A percentile compares a stretch with the other conserved stretches of the same genome.
These are phyloP conservation scores for Threskiornis aethiopicus DNA, from an alignment of 2,797 vertebrate species.

Conservation along the genomic window DNA sequence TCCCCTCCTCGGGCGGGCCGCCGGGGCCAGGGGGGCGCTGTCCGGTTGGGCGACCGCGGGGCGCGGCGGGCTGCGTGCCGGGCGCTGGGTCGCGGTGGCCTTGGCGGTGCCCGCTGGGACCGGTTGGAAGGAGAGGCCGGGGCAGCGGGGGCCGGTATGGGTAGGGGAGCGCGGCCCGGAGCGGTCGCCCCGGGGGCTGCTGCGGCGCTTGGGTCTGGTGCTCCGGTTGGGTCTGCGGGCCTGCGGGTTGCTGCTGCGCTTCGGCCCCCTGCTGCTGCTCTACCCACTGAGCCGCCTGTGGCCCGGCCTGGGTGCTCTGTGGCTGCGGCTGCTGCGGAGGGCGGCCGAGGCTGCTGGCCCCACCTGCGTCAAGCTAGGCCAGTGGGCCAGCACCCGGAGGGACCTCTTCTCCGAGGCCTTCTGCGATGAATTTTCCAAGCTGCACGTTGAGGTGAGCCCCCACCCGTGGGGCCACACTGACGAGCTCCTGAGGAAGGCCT, in stretches of 20 bases:
- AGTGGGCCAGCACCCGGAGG: conserved; percentile 94
- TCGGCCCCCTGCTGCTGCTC: conserved; percentile 85
- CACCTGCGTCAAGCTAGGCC: conserved; percentile 91
- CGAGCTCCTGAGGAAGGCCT: conserved; percentile 80
- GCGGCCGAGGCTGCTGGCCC: conserved; percentile 89
- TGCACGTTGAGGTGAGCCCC: conserved; percentile 86
- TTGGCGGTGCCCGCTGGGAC: background rate
- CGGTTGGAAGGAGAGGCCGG: background rate
- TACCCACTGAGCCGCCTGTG: conserved; percentile 84
- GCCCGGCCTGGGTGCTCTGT: conserved; percentile 64
- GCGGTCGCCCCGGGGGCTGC: background rate
- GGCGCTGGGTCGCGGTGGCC: background rate
- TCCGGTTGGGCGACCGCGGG: background rate
- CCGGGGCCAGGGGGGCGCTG: background rate
- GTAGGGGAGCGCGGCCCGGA: background rate
- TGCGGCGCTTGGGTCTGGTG: conserved; percentile 62
- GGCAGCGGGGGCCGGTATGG: background rate
- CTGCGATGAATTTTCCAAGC: conserved; percentile 86
- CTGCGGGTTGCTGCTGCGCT: conserved; percentile 83
- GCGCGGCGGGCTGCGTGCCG: background rate
- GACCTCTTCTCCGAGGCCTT: conserved; percentile 91
- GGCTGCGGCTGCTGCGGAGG: conserved; percentile 86
- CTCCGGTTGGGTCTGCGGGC: conserved; percentile 80
- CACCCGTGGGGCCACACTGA: conserved; percentile 90
- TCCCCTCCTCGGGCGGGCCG: background rate